Evolutionary conservation across 2,113 vertebrate species (phyloP).

Genomic region (Neolamprologus variostigma): DNA sequence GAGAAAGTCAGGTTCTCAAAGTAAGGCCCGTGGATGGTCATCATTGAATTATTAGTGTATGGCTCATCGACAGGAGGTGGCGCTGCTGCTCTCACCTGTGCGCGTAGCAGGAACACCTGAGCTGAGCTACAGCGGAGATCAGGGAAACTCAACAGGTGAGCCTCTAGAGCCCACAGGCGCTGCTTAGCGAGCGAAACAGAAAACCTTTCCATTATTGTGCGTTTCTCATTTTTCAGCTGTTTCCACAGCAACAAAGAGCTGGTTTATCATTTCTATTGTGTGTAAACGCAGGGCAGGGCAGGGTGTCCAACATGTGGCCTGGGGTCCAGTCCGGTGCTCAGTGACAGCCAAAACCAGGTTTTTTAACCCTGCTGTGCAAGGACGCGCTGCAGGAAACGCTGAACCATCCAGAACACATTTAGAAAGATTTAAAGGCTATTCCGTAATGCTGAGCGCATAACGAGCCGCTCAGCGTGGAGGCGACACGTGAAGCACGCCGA

Average conservation of each 20-base stretch:
- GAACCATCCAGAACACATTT: background rate
- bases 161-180: background rate
- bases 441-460: accelerated
- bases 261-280: background rate
- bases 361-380: background rate
- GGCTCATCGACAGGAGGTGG: background rate
- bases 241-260: background rate
- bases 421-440: background rate
- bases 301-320: background rate
- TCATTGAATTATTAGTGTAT: background rate
- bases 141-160: background rate
- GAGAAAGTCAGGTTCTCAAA: background rate
- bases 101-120: background rate
- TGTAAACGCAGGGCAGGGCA: accelerated
- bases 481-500: accelerated
- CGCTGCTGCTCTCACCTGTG: background rate
- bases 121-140: background rate
- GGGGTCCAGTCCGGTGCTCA: background rate
- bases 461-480: background rate
- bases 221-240: background rate
- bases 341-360: background rate
- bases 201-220: background rate
- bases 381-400: background rate
- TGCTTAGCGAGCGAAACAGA: background rate
- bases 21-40: background rate